Evolutionary conservation across 2,888 invertebrate species (phyloP).

Genomic region (Cybosia mesomella): DNA sequence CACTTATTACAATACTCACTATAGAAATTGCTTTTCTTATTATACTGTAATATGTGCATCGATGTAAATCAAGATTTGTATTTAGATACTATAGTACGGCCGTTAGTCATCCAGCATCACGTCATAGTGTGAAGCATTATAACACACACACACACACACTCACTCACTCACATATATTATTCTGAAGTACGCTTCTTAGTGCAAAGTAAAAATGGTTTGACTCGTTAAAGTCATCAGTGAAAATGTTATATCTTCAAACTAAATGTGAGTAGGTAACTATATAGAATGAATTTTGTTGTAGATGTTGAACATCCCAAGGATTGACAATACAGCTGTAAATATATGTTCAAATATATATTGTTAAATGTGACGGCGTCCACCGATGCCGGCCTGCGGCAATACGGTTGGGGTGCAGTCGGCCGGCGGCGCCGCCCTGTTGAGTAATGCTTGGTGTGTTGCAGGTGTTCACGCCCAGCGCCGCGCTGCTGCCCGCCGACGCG

Average conservation of each 20-base stretch:
- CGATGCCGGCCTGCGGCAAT: conserved; percentile 7
- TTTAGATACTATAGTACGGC: background rate
- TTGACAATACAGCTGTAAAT: conserved; percentile 26
- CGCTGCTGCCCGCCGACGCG: conserved; percentile 54
- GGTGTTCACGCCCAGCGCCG: conserved; percentile 81
- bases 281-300: conserved; percentile 27
- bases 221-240: background rate
- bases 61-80: background rate
- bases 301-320: conserved; percentile 25
- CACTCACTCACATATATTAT: too few species aligned
- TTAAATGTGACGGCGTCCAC: conserved; percentile 13
- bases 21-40: background rate
- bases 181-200: background rate
- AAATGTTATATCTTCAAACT: background rate
- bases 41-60: background rate
- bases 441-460: conserved; percentile 48
- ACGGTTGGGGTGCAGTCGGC: conserved; percentile 18
- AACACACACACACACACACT: background rate
- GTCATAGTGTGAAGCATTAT: background rate
- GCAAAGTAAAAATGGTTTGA: conserved; percentile 1
- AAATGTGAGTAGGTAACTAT: conserved; percentile 16
- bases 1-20: background rate
- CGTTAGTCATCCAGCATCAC: too few species aligned
- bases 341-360: conserved; percentile 23
- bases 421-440: conserved; percentile 20